Evolutionary conservation across 2,888 invertebrate species (phyloP).

Genomic region (Automeris io): DNA sequence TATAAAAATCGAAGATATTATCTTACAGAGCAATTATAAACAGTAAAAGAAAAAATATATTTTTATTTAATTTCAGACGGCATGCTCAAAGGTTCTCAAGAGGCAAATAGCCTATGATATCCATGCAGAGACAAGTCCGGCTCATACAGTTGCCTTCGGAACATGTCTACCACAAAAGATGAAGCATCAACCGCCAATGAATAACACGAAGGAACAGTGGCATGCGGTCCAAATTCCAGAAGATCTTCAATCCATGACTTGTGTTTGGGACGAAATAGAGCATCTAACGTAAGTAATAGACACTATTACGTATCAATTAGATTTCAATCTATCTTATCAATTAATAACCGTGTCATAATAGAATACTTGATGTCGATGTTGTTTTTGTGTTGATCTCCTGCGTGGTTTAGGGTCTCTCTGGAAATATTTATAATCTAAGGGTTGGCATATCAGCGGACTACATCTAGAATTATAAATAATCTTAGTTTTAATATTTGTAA

Average conservation of each 20-base stretch:
- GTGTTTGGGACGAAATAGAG: constrained; percentile 79
- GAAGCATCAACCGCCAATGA: constrained; percentile 71
- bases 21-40: background rate
- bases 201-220: constrained; percentile 74
- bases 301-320: no score
- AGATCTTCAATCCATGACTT: constrained; percentile 77
- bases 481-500: no score
- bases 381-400: background rate
- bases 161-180: constrained; percentile 65
- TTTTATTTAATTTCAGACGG: constrained; percentile 51
- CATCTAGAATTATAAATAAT: background rate
- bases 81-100: constrained; percentile 65
- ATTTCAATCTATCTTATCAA: no score
- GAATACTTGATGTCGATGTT: no score
- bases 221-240: constrained; percentile 72
- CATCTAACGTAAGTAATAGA: constrained; percentile 67
- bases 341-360: no score
- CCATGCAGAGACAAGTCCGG: constrained; percentile 61
- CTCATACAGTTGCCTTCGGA: constrained; percentile 71
- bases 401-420: background rate
- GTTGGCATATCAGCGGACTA: background rate
- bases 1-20: background rate
- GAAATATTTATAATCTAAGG: background rate
- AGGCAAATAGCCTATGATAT: constrained; percentile 68
- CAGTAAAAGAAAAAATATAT: background rate